Conservation (phyloP, 1,140 invertebrate species). For the Lanistes nyassanus region DNA sequence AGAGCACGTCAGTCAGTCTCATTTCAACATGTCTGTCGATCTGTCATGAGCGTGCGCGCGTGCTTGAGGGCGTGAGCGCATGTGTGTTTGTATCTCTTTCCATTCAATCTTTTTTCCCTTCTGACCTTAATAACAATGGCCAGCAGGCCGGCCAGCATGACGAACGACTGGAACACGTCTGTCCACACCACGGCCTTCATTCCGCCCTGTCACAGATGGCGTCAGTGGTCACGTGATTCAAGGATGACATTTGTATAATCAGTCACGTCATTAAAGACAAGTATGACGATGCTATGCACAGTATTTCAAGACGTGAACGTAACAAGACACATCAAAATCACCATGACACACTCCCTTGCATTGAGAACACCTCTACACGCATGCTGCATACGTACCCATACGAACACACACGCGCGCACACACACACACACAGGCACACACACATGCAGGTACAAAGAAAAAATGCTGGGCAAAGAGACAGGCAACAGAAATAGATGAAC, state of each 20-base stretch:
- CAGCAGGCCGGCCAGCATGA: conserved; percentile 35
- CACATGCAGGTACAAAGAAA: neutral
- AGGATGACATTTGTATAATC: neutral
- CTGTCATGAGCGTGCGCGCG: neutral
- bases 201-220: conserved; percentile 22
- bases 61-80: neutral
- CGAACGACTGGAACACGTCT: conserved; percentile 29
- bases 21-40: too few relatives aligned
- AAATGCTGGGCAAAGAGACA: neutral
- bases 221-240: neutral
- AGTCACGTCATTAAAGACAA: neutral
- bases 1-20: too few relatives aligned
- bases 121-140: conserved; percentile 38
- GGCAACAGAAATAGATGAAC: neutral
- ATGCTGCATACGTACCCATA: conserved; percentile 3
- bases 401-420: neutral
- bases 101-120: neutral
- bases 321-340: neutral
- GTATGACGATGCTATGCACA: neutral
- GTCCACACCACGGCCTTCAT: conserved; percentile 35
- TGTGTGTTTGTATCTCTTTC: neutral
- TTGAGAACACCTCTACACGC: neutral
- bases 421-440: neutral
- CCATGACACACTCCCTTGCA: too few relatives aligned
- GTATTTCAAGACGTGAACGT: neutral